A percentile compares a stretch with the other conserved stretches of the same genome.
These are phyloP conservation scores for Coleophora flavipennella DNA, from an alignment of 2,888 invertebrate species.

Conservation along the genomic window DNA sequence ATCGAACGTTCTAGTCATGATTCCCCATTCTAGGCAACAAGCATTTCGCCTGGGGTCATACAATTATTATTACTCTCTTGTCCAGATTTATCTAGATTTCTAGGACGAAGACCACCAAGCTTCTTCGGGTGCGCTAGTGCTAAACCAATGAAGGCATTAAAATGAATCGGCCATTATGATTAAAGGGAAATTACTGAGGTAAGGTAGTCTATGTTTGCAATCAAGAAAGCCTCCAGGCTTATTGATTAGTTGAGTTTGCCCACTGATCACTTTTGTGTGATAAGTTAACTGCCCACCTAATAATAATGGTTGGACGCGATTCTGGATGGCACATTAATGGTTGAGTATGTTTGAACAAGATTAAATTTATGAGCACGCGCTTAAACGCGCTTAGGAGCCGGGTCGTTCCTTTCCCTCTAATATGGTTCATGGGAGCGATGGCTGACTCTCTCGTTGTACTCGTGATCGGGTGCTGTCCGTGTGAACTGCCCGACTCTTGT, in stretches of 20 bases:
- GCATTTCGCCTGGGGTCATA: too few species aligned
- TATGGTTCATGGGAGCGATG: too few species aligned
- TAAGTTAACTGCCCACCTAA: conserved; percentile 24
- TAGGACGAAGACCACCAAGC: conserved; percentile 27
- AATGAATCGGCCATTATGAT: conserved; percentile 60
- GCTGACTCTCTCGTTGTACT: too few species aligned
- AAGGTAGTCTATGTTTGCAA: conserved; percentile 50
- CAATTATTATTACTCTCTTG: neutral
- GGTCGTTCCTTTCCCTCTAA: too few species aligned
- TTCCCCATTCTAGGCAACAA: too few species aligned
- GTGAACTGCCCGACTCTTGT: too few species aligned
- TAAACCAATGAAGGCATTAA: conserved; percentile 63
- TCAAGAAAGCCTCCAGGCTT: conserved; percentile 45
- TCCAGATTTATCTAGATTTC: conserved; percentile 2
- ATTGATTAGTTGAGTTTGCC: conserved; percentile 37
- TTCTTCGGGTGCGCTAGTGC: conserved; percentile 36
- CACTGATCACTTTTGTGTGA: conserved; percentile 31
- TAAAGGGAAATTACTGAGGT: conserved; percentile 39
- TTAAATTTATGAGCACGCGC: too few species aligned
- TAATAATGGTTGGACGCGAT: conserved; percentile 22
- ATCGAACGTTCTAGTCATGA: too few species aligned
- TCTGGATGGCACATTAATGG: neutral
- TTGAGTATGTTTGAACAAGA: neutral
- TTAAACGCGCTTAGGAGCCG: too few species aligned
- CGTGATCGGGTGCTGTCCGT: too few species aligned